Base-by-base conservation (phyloP, 23 tunicate species). In the Trididemnum miniatum region DNA sequence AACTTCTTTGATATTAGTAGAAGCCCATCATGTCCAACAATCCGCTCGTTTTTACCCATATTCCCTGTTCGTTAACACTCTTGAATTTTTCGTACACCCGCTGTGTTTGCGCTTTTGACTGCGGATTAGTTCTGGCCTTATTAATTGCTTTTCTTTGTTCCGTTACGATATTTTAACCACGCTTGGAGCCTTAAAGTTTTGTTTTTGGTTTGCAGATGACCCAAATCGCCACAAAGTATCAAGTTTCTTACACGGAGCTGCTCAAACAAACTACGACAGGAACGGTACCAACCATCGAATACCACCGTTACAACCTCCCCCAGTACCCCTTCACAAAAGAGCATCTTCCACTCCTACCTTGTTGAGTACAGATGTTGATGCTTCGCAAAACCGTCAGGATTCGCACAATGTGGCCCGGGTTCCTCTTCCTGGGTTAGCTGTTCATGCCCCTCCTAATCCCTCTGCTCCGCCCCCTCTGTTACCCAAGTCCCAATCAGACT, bases 181-280 rank as follows among this genome's bases (percentile, higher is more conserved):
- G n/a, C n/a, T n/a, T n/a, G n/a, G n/a, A n/a, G n/a, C n/a, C n/a
- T n/a, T n/a, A n/a, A n/a, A n/a, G n/a, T n/a, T n/a, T n/a, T n/a
- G n/a, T n/a, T n/a, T n/a, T n/a, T n/a, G n/a, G n/a, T n/a, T n/a
- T n/a, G n/a, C n/a, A n/a, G 67, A 62, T 62, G 67, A 24, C 29
- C 28, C 15, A 26, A 22, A 18, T 62, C 23, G 26, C 15, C 57
- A 12, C 18, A n/a, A 12, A n/a, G 28, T 20, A 62, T n/a, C 67
- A 22, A 62, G 67, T 24, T 62, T 62, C 26, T 62, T 62, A n/a
- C 67, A 62, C 26, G 67, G 67, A 62, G 26, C 67, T 62, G 3
- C 67, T 4, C 5, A 22, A 5, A 3, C 67, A 26, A 24, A 3
- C 67, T 20, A 5, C 23, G 29, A 22, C 67, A 22, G 25, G 67